A percentile compares a stretch with the other conserved stretches of the same genome.
These are phyloP conservation scores for Gallinago solitaria DNA, from an alignment of 2,797 vertebrate species.

Conservation along the genomic window DNA sequence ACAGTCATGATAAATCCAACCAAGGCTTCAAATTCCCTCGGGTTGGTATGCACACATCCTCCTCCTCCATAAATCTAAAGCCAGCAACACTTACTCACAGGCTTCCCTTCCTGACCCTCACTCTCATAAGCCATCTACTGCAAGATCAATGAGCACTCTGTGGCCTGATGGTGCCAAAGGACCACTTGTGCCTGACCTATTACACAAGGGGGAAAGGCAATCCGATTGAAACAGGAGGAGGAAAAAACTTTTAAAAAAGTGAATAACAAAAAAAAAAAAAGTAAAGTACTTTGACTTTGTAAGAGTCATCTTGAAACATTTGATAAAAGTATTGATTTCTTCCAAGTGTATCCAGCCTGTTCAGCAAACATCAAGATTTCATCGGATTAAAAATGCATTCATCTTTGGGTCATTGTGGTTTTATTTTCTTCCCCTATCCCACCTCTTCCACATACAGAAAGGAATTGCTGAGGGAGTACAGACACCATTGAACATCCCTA, in stretches of 20 bases:
- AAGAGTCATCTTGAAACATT: background rate
- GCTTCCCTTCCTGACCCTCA: background rate
- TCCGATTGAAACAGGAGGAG: background rate
- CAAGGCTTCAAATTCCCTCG: background rate
- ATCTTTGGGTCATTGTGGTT: background rate
- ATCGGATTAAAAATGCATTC: background rate
- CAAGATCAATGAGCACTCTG: background rate
- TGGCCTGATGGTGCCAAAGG: background rate
- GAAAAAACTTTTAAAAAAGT: background rate
- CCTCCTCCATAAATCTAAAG: background rate
- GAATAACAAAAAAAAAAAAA: background rate
- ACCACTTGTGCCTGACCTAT: background rate
- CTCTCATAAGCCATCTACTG: background rate
- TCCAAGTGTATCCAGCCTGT: background rate
- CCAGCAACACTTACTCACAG: background rate
- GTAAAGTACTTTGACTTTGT: background rate
- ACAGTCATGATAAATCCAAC: background rate
- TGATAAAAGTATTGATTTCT: background rate
- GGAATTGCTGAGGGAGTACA: background rate
- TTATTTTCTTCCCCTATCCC: background rate
- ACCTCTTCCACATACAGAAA: background rate
- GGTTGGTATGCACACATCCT: background rate
- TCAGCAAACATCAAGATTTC: background rate
- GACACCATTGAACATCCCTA: background rate
- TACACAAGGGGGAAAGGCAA: background rate